These are phyloP conservation scores for Heliconius himera DNA, from an alignment of 1,140 invertebrate species.

Conservation along the genomic window DNA sequence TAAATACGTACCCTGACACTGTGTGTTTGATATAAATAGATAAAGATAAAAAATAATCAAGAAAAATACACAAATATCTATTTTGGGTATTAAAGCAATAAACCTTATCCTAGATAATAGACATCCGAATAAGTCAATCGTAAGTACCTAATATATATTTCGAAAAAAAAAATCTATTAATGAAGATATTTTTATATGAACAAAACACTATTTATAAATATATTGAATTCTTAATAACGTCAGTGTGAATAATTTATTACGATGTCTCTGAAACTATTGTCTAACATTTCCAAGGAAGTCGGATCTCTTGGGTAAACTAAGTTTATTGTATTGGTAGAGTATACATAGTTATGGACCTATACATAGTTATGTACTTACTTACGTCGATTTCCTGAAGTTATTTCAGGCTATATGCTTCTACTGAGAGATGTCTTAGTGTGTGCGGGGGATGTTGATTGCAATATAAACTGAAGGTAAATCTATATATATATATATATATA, in stretches of 20 bases:
- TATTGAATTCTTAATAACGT: conserved; percentile 11
- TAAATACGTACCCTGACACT: too few relatives aligned
- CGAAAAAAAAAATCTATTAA: background rate
- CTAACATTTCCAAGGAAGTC: conserved; percentile 10
- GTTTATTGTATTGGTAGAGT: conserved; percentile 13
- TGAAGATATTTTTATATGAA: background rate
- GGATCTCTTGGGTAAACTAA: background rate
- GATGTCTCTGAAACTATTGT: conserved; percentile 10
- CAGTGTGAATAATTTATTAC: conserved; percentile 4
- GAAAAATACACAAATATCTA: too few relatives aligned
- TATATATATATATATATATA: too few relatives aligned
- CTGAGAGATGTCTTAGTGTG: background rate
- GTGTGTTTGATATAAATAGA: too few relatives aligned
- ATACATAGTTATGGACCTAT: background rate
- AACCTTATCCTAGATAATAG: too few relatives aligned
- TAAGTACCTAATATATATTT: background rate
- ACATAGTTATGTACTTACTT: background rate
- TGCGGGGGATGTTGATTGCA: too few relatives aligned
- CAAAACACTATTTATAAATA: background rate
- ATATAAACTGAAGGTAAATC: too few relatives aligned
- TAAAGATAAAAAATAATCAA: too few relatives aligned
- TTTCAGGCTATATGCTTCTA: background rate
- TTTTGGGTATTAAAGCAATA: too few relatives aligned
- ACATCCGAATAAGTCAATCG: too few relatives aligned
- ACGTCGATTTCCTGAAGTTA: background rate